Percentiles rank a stretch among this genome's conserved stretches.
These are phyloP conservation scores for Nannoperca australis DNA, from an alignment of 2,797 vertebrate species.

Conservation along the genomic window DNA sequence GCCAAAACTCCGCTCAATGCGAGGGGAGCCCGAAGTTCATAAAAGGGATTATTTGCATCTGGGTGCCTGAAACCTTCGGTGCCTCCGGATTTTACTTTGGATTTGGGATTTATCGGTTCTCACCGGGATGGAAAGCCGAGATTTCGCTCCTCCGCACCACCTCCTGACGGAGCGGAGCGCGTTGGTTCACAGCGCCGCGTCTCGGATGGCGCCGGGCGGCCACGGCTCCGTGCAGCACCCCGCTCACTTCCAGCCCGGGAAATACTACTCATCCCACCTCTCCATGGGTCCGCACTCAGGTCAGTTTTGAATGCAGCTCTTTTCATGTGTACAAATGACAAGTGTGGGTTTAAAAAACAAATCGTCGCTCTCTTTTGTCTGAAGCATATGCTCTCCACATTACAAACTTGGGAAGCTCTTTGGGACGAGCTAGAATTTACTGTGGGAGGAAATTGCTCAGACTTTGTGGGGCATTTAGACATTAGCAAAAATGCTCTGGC, in stretches of 20 bases:
- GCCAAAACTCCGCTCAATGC: conserved; percentile 81
- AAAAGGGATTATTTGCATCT: conserved; percentile 88
- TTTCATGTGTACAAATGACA: conserved; percentile 19
- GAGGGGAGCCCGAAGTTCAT: conserved; percentile 84
- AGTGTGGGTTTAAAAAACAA: conserved; percentile 4
- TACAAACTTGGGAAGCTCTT: conserved; percentile 63
- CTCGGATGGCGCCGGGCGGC: conserved; percentile 88
- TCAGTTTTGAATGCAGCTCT: conserved; percentile 76
- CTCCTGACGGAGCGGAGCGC: conserved; percentile 92
- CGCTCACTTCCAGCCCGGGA: conserved; percentile 92
- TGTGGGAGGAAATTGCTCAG: conserved; percentile 65
- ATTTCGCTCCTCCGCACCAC: conserved; percentile 94
- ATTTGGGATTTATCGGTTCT: conserved; percentile 86
- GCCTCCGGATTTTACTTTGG: conserved; percentile 81
- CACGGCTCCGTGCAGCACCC: conserved; percentile 90
- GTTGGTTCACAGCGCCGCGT: conserved; percentile 90
- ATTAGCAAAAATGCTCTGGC: conserved; percentile 40
- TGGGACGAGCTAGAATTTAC: conserved; percentile 63
- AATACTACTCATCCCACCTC: conserved; percentile 94
- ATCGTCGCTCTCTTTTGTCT: conserved; percentile 41
- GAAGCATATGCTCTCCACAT: conserved; percentile 60
- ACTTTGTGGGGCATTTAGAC: conserved; percentile 58
- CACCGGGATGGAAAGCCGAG: conserved; percentile 94
- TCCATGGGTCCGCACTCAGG: conserved; percentile 96
- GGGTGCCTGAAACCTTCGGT: conserved; percentile 79